Conservation (phyloP, 1,140 invertebrate species). For the Drosophila equinoxialis region DNA sequence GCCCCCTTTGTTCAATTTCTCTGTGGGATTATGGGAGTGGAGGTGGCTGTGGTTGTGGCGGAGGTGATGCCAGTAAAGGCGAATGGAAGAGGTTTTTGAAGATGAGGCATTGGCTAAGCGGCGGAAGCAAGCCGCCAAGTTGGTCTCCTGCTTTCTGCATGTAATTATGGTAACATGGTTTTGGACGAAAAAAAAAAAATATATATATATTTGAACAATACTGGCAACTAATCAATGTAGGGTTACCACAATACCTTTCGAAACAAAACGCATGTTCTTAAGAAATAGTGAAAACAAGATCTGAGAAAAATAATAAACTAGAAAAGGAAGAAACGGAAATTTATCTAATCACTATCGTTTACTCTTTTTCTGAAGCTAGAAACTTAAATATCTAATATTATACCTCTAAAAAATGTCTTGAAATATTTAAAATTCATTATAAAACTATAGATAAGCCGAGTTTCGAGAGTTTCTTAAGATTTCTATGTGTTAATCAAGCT, state of each 20-base stretch:
- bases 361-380: too few species aligned
- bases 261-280: background rate
- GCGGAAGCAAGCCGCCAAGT: slow-evolving; percentile 52
- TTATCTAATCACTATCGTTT: too few species aligned
- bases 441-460: too few species aligned
- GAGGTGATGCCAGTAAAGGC: slow-evolving; percentile 7
- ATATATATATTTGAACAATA: slow-evolving; percentile 45
- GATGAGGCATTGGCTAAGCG: slow-evolving; percentile 52
- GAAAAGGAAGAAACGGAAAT: too few species aligned
- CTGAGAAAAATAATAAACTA: too few species aligned
- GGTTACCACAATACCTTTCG: slow-evolving; percentile 27
- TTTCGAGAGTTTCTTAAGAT: too few species aligned
- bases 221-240: slow-evolving; percentile 18
- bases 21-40: slow-evolving; percentile 28
- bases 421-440: too few species aligned
- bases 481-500: too few species aligned
- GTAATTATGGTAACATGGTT: slow-evolving; percentile 82
- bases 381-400: too few species aligned
- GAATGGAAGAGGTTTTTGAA: slow-evolving; percentile 3
- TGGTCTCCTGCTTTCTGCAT: slow-evolving; percentile 78
- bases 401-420: too few species aligned
- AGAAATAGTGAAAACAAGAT: too few species aligned
- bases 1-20: slow-evolving; percentile 74
- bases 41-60: slow-evolving; percentile 34
- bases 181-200: slow-evolving; percentile 53